Conservation (phyloP, 2,797 vertebrate genomes). For the Esox masquinongy region DNA sequence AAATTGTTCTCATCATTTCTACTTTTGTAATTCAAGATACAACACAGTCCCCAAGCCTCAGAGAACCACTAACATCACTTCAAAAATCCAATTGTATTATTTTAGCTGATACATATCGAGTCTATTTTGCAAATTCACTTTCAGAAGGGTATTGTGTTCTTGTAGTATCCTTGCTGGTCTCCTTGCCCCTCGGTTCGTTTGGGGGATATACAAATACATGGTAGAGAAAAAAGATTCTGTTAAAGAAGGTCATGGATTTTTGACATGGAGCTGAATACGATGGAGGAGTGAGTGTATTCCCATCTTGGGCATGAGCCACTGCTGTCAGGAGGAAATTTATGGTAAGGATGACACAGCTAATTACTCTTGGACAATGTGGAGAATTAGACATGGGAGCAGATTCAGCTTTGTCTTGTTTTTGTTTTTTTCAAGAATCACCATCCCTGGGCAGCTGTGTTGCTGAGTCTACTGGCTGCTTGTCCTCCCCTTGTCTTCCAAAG, state of each 20-base stretch:
- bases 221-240: slow-evolving; percentile 60
- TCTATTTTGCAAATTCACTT: slow-evolving; percentile 64
- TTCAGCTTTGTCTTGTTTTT: slow-evolving; percentile 44
- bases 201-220: slow-evolving; percentile 37
- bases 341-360: slow-evolving; percentile 73
- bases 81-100: slow-evolving; percentile 49
- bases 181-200: slow-evolving; percentile 30
- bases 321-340: slow-evolving; percentile 67
- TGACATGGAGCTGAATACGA: slow-evolving; percentile 57
- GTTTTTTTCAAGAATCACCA: slow-evolving; percentile 37
- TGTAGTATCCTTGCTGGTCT: slow-evolving; percentile 48
- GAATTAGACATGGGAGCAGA: slow-evolving; percentile 64
- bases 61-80: slow-evolving; percentile 33
- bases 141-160: slow-evolving; percentile 51
- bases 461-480: slow-evolving; percentile 28
- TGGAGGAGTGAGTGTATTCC: slow-evolving; percentile 57
- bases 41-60: slow-evolving; percentile 13
- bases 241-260: slow-evolving; percentile 68
- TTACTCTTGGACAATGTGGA: slow-evolving; percentile 72
- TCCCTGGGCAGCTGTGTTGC: slow-evolving; percentile 24
- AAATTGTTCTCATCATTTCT: slow-evolving; percentile 32
- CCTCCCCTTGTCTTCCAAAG: slow-evolving; percentile 2
- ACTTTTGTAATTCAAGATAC: slow-evolving; percentile 9
- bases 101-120: slow-evolving; percentile 46
- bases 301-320: slow-evolving; percentile 63